These are phyloP conservation scores for Armadillidium nasatum DNA, from an alignment of 1,140 invertebrate genomes.

Conservation along the genomic window DNA sequence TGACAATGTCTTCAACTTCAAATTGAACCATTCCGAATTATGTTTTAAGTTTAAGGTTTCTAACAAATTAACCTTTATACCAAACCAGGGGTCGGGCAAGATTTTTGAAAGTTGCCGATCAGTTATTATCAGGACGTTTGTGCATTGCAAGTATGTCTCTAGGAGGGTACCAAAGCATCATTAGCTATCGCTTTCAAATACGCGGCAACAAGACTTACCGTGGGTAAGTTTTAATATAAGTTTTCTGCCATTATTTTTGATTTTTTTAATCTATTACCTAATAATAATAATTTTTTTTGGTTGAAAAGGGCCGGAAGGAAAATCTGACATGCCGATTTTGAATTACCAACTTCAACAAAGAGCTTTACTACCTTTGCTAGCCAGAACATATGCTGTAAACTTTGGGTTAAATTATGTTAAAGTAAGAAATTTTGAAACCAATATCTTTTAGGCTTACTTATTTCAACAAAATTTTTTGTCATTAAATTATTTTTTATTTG, in stretches of 20 bases:
- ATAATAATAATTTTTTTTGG: not conserved
- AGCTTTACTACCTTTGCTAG: slow-evolving; percentile 49
- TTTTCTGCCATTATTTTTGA: too few relatives aligned
- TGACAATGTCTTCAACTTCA: too few relatives aligned
- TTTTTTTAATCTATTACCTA: too few relatives aligned
- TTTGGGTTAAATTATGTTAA: slow-evolving; percentile 50
- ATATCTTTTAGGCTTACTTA: too few relatives aligned
- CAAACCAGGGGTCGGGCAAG: slow-evolving; percentile 42
- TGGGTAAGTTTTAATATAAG: slow-evolving; percentile 37
- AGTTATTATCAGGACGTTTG: slow-evolving; percentile 49
- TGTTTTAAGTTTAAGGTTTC: too few relatives aligned
- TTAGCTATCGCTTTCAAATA: slow-evolving; percentile 48
- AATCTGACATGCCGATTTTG: slow-evolving; percentile 49
- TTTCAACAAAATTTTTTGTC: too few relatives aligned
- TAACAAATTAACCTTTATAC: too few relatives aligned
- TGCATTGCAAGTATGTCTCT: slow-evolving; percentile 50
- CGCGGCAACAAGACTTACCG: slow-evolving; percentile 49
- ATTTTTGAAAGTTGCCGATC: slow-evolving; percentile 50
- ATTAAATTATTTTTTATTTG: too few relatives aligned
- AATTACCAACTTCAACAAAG: slow-evolving; percentile 50
- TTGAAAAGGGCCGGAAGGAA: slow-evolving; percentile 46
- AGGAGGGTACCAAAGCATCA: slow-evolving; percentile 47
- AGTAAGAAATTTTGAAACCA: slow-evolving; percentile 23
- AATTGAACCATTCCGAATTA: too few relatives aligned
- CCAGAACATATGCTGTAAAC: slow-evolving; percentile 49